A percentile compares a stretch with the other conserved stretches of the same genome.
Conservation (phyloP, 2,797 vertebrate genomes). For the Amphiprion clarkii region DNA sequence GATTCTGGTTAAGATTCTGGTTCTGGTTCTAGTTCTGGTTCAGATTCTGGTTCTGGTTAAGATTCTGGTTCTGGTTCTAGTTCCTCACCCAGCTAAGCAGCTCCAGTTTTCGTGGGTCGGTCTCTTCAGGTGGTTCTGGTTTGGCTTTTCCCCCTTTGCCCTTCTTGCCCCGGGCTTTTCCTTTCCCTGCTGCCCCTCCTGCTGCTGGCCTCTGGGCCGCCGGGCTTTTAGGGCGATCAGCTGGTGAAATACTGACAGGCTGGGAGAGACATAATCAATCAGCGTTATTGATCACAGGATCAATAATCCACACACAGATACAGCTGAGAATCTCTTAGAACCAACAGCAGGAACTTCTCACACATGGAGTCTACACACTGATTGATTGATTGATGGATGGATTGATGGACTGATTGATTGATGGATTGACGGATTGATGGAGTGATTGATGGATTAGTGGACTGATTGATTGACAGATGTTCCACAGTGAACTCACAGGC, state of each 20-base stretch:
- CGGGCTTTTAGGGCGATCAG: conserved; percentile 89
- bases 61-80: background rate
- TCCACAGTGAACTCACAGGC: conserved; percentile 85
- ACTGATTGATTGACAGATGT: background rate
- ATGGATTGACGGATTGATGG: too few species aligned
- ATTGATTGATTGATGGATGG: too few species aligned
- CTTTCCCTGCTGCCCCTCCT: conserved; percentile 49
- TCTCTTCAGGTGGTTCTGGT: conserved; percentile 92
- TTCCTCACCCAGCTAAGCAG: conserved; percentile 91
- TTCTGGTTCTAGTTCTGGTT: too few species aligned
- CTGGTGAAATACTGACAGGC: conserved; percentile 85
- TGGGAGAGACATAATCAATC: conserved; percentile 51
- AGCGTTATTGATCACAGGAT: too few species aligned
- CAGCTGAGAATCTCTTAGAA: too few species aligned
- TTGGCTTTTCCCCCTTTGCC: conserved; percentile 92
- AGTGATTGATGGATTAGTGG: background rate
- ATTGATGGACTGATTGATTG: too few species aligned
- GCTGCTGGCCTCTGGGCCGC: conserved; percentile 55
- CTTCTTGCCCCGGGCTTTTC: conserved; percentile 87
- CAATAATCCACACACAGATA: too few species aligned
- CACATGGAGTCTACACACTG: too few species aligned
- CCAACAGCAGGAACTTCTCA: too few species aligned
- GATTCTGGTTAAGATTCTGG: too few species aligned
- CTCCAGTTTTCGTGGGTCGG: conserved; percentile 93
- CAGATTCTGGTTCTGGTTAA: too few species aligned